Evolutionary conservation across 2,888 invertebrate species (phyloP), one percentile per base, ranked within the genome.

Genomic region (Sinotaia quadrata): DNA sequence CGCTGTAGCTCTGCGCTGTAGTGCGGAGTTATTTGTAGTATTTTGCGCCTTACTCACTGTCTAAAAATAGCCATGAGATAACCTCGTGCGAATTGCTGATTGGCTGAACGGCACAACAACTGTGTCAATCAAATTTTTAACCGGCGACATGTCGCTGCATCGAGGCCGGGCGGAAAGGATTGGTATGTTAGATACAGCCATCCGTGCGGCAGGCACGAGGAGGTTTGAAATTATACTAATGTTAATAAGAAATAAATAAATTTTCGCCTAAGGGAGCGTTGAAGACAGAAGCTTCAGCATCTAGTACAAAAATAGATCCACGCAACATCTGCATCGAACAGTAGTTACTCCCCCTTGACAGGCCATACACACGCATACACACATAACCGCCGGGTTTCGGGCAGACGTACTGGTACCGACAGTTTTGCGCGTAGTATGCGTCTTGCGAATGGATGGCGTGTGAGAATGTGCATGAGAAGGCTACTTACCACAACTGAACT

Each of bases 21-120:
- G 34, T 33, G 27, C 29, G 21, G 49, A 62, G 67, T 62, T 67
- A 58, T 59, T 67, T 62, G 62, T 67, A 71, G 67, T 65, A 65
- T 65, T 65, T 62, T 57, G 24, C 29, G 56, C 67, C 61, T 67
- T 61, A 71, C 71, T 71, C 71, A 67, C 60, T 57, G 61, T 56
- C 71, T 71, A 71, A 71, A 67, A 67, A 67, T 71, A 71, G 71
- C 67, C 71, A 71, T 71, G 71, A 71, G 71, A 67, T 71, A 71
- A 71, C 71, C 67, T 51, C 57, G 36, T 67, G 62, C 60, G 49
- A 41, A 37, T 31, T 41, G 67, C 62, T 58, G 67, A 71, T 71
- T 71, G 71, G 71, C 67, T 63, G 49, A 67, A 60, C n/a, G n/a
- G 51, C 3, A 21, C 44, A 52, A 60, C 66, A 58, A 66, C 52